Evolutionary conservation across 2,113 vertebrate genomes (phyloP), one percentile per base, ranked within the genome.

Genomic region (Ellobius talpinus): DNA sequence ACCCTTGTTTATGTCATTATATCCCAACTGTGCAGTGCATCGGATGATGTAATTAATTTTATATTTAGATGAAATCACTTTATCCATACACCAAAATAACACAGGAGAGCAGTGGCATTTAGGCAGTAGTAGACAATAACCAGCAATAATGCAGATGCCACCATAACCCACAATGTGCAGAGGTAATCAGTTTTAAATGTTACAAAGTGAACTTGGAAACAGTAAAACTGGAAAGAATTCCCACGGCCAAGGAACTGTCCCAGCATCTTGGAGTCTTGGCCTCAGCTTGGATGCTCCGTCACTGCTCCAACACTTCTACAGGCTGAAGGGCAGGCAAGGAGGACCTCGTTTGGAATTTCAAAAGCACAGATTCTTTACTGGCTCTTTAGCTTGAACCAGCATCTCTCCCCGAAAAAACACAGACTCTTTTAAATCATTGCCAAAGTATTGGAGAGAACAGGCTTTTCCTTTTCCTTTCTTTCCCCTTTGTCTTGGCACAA

Each of bases 401-500:
- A 78, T 91, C 73, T 97, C 95, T 97, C 17, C 89, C 94, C 81
- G 55, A 4, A 58, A 58, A 58, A 73, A 91, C 0, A 0, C 7
- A 98, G 21, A 33, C 8, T 26, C 26, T 96, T 97, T 97, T 96
- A 97, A 86, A 96, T 77, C 87, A 58, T 47, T 66, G 74, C 45
- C 24, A 81, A 98, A 98, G 98, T 96, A 89, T 70, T 93, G 72
- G 87, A 74, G 94, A 10, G 72, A 74, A 94, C 50, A 79, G 72
- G n/a, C 86, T 36, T 78, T 31, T 14, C 0, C 9, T 19, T 92
- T 91, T 97, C 13, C 4, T 98, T 94, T 93, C 97, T 91, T 68
- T 78, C n/a, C 36, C 47, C 85, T 95, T 92, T 96, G 88, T 93
- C 97, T 98, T 97, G 94, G 84, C 97, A 93, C 52, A 87, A 66